Percentiles rank a stretch among this genome's conserved stretches.
phyloP scores from a whole-genome alignment of 2,113 vertebrate species.

The Xenus cinereus region DNA sequence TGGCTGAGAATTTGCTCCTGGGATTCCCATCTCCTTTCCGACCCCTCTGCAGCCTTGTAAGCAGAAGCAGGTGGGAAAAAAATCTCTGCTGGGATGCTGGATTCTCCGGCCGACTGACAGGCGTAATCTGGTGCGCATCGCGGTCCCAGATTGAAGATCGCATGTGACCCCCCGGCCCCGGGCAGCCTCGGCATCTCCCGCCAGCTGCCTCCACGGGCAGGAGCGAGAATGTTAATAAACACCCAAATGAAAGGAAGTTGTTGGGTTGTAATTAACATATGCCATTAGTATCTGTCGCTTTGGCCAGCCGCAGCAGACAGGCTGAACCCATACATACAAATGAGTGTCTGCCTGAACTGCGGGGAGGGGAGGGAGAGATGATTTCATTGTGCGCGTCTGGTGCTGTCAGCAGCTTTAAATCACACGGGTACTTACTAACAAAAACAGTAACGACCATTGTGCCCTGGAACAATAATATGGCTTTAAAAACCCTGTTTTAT shows the following conservation, averaged over 20 bases:
- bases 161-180: background rate
- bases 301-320: slow-evolving; percentile 77
- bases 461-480: slow-evolving; percentile 67
- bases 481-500: slow-evolving; percentile 68
- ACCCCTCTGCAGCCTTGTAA: background rate
- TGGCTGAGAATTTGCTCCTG: background rate
- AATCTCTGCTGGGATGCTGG: background rate
- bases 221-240: slow-evolving; percentile 74
- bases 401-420: slow-evolving; percentile 91
- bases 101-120: background rate
- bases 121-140: background rate
- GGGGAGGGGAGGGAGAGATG: slow-evolving; percentile 72
- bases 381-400: slow-evolving; percentile 83
- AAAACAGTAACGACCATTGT: slow-evolving; percentile 80
- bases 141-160: background rate
- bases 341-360: slow-evolving; percentile 78
- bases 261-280: slow-evolving; percentile 76
- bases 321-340: slow-evolving; percentile 83
- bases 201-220: slow-evolving; percentile 64
- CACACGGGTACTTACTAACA: slow-evolving; percentile 80
- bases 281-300: slow-evolving; percentile 76
- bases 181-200: background rate
- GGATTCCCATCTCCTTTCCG: background rate
- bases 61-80: background rate
- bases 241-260: slow-evolving; percentile 72